Base-by-base conservation (phyloP, 2,113 vertebrate genomes). In the Myotis brandtii region DNA sequence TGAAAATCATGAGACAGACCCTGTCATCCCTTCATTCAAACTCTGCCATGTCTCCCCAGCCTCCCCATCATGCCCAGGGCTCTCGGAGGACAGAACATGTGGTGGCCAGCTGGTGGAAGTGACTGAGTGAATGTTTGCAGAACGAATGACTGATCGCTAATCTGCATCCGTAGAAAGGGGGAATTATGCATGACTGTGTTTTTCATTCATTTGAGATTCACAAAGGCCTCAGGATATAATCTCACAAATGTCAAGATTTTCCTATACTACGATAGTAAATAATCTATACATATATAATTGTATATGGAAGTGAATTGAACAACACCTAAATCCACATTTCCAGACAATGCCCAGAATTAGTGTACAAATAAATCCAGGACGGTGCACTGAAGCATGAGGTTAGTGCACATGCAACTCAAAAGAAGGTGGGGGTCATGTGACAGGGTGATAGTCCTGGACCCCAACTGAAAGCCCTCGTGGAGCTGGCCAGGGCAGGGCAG, bases 251-350 rank as follows among this genome's bases (percentile, higher is more conserved):
- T 94, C 94, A 97, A 96, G 94, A 62, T n/a, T 95, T 93, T 94
- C 91, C 89, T 86, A 72, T 66, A 80, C 79, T 83, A 91, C 73
- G 91, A 43, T 76, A 93, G 97, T 95, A 97, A 97, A 97, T 97
- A 97, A 97, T 94, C 94, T 89, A 97, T 94, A 96, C 89, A 91
- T 96, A 96, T 96, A 95, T 97, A 97, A 96, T 94, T 97, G 79
- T 82, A 91, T 91, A 81, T 91, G 40, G 75, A 89, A 97, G 75
- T 69, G 93, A 95, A 89, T 8, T 86, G 91, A 96, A 96, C 0
- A 4, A 95, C 62, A 96, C 59, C 88, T 95, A 97, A 96, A 97
- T 96, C 70, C 91, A 89, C 83, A 93, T 91, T 95, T 95, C 70
- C 50, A 97, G 72, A 82, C 88, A 93, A 86, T 95, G 62, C 88